Evolutionary conservation across 2,888 invertebrate genomes (phyloP).

Genomic region (Ichneumoninae sp.): DNA sequence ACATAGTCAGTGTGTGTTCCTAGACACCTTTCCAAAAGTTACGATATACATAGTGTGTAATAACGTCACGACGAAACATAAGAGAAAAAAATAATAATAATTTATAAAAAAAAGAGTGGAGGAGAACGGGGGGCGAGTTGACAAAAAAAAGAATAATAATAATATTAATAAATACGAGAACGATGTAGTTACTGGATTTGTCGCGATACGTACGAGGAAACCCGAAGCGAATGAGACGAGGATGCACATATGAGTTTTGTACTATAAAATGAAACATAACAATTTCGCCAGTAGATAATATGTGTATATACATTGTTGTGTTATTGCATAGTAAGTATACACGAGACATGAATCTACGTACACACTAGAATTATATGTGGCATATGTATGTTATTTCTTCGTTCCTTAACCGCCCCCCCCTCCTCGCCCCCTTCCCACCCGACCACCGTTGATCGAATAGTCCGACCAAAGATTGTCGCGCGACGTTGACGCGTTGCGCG

Average conservation of each 20-base stretch:
- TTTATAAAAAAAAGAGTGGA: neutral
- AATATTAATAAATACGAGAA: constrained; percentile 14
- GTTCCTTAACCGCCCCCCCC: constrained; percentile 40
- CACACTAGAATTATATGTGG: constrained; percentile 67
- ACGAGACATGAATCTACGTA: constrained; percentile 57
- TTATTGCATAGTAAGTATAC: constrained; percentile 74
- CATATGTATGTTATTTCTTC: constrained; percentile 60
- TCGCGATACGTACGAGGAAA: constrained; percentile 46
- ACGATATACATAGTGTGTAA: constrained; percentile 58
- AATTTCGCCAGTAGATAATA: constrained; percentile 70
- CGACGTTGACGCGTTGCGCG: neutral
- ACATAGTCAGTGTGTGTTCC: constrained; percentile 68
- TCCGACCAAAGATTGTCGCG: neutral
- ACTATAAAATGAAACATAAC: constrained; percentile 69
- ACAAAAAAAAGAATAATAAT: constrained; percentile 15
- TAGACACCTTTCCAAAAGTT: constrained; percentile 67
- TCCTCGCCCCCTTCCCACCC: neutral
- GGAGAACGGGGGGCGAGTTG: neutral
- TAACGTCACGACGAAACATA: constrained; percentile 20
- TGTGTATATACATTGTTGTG: constrained; percentile 73
- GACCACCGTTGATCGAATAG: neutral
- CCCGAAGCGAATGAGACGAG: constrained; percentile 54
- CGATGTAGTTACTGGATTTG: constrained; percentile 37
- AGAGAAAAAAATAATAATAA: constrained; percentile 19
- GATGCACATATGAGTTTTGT: constrained; percentile 75